phyloP scores from a whole-genome alignment of 2,113 vertebrate genomes.

The Myiopsitta monachus region DNA sequence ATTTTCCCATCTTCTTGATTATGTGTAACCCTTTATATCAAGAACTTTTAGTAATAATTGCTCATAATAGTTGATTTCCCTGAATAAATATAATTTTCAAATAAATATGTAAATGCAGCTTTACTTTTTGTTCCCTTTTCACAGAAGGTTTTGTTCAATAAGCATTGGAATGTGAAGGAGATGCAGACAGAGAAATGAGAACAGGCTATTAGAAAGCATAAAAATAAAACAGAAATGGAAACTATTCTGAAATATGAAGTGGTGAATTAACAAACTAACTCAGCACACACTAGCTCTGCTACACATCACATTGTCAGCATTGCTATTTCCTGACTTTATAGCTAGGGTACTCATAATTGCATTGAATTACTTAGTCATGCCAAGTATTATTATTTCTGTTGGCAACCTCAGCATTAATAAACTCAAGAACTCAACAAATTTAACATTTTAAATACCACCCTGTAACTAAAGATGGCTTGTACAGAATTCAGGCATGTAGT shows the following conservation, averaged over 20 bases:
- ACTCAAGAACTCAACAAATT: not conserved
- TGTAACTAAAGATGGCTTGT: not conserved
- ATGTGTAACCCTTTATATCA: not conserved
- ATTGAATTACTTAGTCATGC: not conserved
- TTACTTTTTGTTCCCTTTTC: not conserved
- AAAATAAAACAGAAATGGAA: not conserved
- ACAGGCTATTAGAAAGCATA: not conserved
- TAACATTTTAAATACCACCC: not conserved
- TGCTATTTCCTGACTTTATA: not conserved
- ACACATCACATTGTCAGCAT: not conserved
- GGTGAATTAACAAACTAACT: not conserved
- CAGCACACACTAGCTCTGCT: not conserved
- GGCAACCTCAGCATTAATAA: not conserved
- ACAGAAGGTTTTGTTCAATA: not conserved
- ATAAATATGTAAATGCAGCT: slow-evolving; percentile 3
- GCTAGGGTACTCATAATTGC: not conserved
- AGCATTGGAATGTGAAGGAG: not conserved
- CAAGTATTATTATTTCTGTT: not conserved
- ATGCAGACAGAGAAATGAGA: not conserved
- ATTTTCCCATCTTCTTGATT: not conserved
- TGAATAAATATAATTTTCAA: not conserved
- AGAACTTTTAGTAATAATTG: slow-evolving; percentile 22
- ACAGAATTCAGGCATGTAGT: not conserved
- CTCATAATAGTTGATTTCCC: slow-evolving; percentile 2
- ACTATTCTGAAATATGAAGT: not conserved